Evolutionary conservation across 53 echinoderm and acorn worm species (phyloP).

Genomic region (Antedon mediterranea): DNA sequence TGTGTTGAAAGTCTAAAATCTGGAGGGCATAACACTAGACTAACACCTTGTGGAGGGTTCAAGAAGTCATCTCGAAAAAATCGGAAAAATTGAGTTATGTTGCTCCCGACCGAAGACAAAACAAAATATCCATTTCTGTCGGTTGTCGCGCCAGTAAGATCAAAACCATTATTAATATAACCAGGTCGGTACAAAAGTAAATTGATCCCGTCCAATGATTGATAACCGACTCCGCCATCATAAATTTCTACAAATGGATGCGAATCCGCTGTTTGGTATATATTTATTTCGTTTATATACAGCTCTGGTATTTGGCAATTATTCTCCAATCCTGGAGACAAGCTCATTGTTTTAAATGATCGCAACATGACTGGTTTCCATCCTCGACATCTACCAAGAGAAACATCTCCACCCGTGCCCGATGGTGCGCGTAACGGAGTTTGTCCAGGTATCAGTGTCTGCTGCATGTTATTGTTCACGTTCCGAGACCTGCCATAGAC

Average conservation of each 20-base stretch:
- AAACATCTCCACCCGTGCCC: not conserved
- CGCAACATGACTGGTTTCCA: conserved; percentile 18
- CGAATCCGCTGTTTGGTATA: conserved; percentile 2
- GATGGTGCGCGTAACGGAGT: conserved; percentile 12
- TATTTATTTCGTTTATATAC: conserved; percentile 76
- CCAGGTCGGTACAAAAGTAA: conserved; percentile 18
- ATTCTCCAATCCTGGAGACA: conserved; percentile 36
- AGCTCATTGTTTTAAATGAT: conserved; percentile 23
- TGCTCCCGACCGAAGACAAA: conserved; percentile 35
- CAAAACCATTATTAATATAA: conserved; percentile 2
- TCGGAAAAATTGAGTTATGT: not conserved
- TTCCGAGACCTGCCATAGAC: conserved; percentile 36
- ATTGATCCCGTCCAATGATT: conserved; percentile 55
- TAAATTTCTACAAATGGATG: conserved; percentile 61
- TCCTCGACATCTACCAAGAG: conserved; percentile 39
- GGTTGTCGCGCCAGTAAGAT: conserved; percentile 50
- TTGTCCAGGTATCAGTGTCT: conserved; percentile 4
- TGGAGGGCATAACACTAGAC: not conserved
- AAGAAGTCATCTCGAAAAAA: not conserved
- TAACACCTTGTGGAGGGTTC: conserved; percentile 1
- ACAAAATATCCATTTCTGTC: conserved; percentile 56
- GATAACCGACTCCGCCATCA: conserved; percentile 49
- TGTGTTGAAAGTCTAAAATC: not conserved
- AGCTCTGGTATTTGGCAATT: conserved; percentile 40
- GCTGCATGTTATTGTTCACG: not conserved